A percentile compares a stretch with the other conserved stretches of the same genome.
phyloP scores from a whole-genome alignment of 2,888 invertebrate species.

The Folsomia candida region DNA sequence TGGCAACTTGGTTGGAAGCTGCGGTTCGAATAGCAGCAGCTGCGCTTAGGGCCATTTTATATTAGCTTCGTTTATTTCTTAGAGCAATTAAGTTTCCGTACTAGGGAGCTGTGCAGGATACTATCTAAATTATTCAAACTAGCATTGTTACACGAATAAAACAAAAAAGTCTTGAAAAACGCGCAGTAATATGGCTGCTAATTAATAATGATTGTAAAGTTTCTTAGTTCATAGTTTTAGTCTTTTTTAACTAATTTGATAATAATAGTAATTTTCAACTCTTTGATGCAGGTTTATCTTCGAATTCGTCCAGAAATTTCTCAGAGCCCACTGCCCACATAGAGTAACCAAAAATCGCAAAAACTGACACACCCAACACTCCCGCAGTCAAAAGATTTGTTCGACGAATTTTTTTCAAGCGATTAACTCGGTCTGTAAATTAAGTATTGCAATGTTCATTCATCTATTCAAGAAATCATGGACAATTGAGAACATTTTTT shows the following conservation, averaged over 20 bases:
- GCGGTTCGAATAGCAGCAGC: not conserved
- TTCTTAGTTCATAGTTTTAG: no score
- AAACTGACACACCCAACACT: constrained; percentile 64
- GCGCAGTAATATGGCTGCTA: no score
- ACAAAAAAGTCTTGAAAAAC: no score
- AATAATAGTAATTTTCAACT: no score
- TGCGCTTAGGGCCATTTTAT: not conserved
- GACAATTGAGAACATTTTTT: not conserved
- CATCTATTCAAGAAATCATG: not conserved
- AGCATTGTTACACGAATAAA: no score
- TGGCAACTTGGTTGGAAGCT: not conserved
- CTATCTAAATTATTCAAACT: no score
- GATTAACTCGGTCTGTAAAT: constrained; percentile 64
- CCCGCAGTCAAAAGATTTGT: constrained; percentile 69
- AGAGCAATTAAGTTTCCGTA: no score
- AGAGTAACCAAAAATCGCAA: constrained; percentile 81
- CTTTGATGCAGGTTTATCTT: constrained; percentile 53
- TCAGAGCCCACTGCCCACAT: constrained; percentile 83
- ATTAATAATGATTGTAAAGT: not conserved
- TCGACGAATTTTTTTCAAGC: constrained; percentile 63
- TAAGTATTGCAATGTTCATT: not conserved
- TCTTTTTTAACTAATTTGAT: no score
- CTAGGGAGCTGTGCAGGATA: no score
- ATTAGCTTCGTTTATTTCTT: no score
- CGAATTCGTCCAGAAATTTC: constrained; percentile 88